A percentile compares a stretch with the other conserved stretches of the same genome.
Evolutionary conservation across 2,888 invertebrate genomes (phyloP).

Genomic region (Dione juno): DNA sequence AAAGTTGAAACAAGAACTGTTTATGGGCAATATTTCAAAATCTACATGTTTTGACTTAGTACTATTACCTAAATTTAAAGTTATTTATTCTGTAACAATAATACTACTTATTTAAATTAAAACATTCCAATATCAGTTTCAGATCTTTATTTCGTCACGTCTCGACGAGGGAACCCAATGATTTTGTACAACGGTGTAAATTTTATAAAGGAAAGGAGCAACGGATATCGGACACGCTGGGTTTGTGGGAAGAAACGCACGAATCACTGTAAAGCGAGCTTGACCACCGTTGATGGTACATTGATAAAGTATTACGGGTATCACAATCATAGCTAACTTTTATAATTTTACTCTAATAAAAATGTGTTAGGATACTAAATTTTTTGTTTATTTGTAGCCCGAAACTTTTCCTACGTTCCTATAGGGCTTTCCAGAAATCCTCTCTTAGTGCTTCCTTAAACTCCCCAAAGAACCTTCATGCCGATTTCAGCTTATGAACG

Average conservation of each 20-base stretch:
- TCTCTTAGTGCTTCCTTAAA: no score
- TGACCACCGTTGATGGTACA: constrained; percentile 61
- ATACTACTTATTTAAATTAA: neutral
- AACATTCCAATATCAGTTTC: constrained; percentile 43
- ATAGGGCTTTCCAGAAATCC: no score
- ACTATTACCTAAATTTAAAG: neutral
- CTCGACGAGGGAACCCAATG: constrained; percentile 71
- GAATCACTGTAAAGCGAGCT: constrained; percentile 61
- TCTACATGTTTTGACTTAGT: no score
- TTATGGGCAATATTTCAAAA: no score
- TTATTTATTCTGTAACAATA: neutral
- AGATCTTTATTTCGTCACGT: constrained; percentile 59
- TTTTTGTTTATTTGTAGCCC: neutral
- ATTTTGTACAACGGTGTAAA: constrained; percentile 63
- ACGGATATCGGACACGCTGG: constrained; percentile 62
- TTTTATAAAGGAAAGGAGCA: constrained; percentile 63
- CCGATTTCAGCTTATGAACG: no score
- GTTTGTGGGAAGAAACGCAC: constrained; percentile 69
- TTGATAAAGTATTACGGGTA: constrained; percentile 60
- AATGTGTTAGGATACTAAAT: neutral
- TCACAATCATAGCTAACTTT: constrained; percentile 66
- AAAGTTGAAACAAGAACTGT: no score
- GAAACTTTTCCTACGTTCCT: no score
- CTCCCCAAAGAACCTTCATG: no score
- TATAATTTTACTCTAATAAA: neutral